Base-by-base conservation (phyloP, 2,113 vertebrate genomes). In the Seriola quinqueradiata region DNA sequence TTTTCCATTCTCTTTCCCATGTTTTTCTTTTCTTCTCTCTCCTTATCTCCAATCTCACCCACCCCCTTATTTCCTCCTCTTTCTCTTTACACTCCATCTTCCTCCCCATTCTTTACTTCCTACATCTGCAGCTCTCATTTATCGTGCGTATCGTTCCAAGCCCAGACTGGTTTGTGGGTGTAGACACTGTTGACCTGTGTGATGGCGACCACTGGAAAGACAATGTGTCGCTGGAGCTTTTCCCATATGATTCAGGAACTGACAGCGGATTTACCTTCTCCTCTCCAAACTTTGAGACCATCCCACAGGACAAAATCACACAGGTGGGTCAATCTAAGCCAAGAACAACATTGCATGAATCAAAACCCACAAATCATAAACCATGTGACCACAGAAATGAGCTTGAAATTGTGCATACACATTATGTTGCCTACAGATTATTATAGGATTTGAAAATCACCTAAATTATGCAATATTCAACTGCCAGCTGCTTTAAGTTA, bases 261-360 rank as follows among this genome's bases (percentile, higher is more conserved):
- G 97, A 99, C 59, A 99, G 97, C 3, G 98, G 98, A 28, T 99
- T 99, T 93, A 99, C 98, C 4, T 99, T 99, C 93, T 99, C 98
- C 3, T 99, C 98, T 0, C 98, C 98, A 40, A 99, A 99, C 86
- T 99, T 97, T 72, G 97, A 98, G n/a, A 99, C 98, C 36, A 96
- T 99, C 88, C 98, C 98, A 0, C 98, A 99, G 90, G 98, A 97
- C 79, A 96, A 95, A 8, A 95, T 99, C 77, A 97, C 95, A 3
- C 95, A 97, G 96, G 98, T 98, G 73, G 25, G 84, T 70, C 44
- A 38, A 17, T 6, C n/a, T 16, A 5, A 69, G 59, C 58, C 54
- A 50, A 69, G 19, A 21, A 34, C 40, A 68, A 69, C 46, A 48
- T 16, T 61, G 21, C 42, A 46, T n/a, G 17, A 36, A 28, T 77